Conservation (phyloP, 2,797 vertebrate species). For the Pseudochirops corinnae region DNA sequence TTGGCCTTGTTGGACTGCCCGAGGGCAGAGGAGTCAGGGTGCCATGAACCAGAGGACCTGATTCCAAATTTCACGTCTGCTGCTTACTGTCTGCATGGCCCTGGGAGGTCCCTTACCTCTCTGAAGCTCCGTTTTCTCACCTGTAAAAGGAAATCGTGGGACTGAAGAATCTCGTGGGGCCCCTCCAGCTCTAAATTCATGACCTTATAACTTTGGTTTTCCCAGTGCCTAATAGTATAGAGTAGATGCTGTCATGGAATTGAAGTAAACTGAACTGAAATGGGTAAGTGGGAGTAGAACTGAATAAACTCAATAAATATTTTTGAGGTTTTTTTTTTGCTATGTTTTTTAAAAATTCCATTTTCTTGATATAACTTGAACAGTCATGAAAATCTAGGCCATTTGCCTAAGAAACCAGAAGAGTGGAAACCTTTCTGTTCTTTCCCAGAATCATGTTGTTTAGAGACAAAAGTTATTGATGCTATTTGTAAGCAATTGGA, state of each 20-base stretch:
- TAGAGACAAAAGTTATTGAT: not conserved
- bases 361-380: not conserved
- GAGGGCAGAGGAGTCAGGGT: not conserved
- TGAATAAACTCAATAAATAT: not conserved
- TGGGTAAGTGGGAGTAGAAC: not conserved
- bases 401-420: constrained; percentile 67
- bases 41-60: not conserved
- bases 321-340: not conserved
- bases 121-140: not conserved
- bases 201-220: not conserved
- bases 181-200: not conserved
- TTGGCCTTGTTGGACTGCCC: not conserved
- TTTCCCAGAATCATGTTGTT: constrained; percentile 53
- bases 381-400: constrained; percentile 3
- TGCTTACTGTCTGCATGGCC: not conserved
- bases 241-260: not conserved
- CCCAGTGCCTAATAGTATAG: not conserved
- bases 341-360: not conserved
- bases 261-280: not conserved
- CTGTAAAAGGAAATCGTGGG: not conserved
- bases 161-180: not conserved
- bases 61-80: not conserved
- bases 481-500: not conserved
- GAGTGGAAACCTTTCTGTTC: not conserved
- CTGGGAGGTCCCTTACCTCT: not conserved